Evolutionary conservation across 2,797 vertebrate genomes (phyloP).

Genomic region (Ptychobarbus kaznakovi): DNA sequence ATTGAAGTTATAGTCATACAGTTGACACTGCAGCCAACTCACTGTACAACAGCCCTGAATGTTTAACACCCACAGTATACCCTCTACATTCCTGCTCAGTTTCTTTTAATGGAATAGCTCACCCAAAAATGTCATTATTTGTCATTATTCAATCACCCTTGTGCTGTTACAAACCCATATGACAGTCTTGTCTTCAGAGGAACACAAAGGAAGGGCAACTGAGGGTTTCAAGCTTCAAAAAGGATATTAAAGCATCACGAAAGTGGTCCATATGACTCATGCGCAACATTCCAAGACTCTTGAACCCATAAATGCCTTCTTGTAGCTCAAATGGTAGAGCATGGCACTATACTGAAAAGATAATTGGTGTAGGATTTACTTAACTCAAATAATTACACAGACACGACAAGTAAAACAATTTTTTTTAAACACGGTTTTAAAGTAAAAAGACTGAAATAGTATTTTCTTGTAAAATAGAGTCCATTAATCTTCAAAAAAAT

Average conservation of each 20-base stretch:
- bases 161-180: not conserved
- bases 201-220: not conserved
- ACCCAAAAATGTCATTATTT: not conserved
- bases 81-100: not conserved
- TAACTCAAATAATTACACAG: too few relatives aligned
- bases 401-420: too few relatives aligned
- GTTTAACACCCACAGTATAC: constrained; percentile 13
- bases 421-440: too few relatives aligned
- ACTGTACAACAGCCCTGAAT: constrained; percentile 21
- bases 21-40: constrained; percentile 32
- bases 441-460: not conserved
- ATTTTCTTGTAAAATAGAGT: not conserved
- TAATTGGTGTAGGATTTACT: not conserved
- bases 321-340: not conserved
- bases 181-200: not conserved
- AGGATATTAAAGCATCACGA: not conserved
- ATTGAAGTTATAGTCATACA: constrained; percentile 40
- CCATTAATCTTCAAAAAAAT: not conserved
- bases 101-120: not conserved
- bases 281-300: not conserved
- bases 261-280: not conserved
- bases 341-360: not conserved
- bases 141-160: not conserved
- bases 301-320: not conserved
- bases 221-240: constrained; percentile 8